Percentiles rank a stretch among this genome's conserved stretches.
Conservation (phyloP, 2,113 vertebrate species). For the Muntiacus muntjak region DNA sequence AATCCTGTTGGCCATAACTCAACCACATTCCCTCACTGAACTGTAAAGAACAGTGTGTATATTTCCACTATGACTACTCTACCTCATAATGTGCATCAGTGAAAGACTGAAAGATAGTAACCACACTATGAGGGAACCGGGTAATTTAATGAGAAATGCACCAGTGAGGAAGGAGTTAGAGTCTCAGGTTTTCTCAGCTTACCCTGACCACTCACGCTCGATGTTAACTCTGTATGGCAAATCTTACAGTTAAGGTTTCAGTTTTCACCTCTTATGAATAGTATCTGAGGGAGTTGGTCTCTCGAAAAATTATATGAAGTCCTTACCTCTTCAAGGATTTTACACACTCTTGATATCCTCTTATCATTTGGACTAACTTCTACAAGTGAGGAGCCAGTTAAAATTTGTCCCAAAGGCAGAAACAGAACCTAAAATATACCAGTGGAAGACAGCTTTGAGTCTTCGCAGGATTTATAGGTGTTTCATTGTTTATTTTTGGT, state of each 20-base stretch:
- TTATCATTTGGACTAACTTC: neutral
- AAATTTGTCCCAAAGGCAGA: neutral
- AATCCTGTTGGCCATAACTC: neutral
- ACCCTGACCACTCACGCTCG: neutral
- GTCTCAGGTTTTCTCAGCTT: neutral
- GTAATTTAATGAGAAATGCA: neutral
- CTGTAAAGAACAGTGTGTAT: neutral
- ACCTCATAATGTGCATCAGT: too few relatives aligned
- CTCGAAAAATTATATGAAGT: neutral
- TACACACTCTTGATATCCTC: neutral
- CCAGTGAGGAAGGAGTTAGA: neutral
- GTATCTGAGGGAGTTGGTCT: neutral
- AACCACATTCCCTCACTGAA: neutral
- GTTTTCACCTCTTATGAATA: neutral
- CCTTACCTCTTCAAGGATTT: neutral
- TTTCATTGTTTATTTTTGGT: neutral
- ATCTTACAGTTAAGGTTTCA: neutral
- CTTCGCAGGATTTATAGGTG: neutral
- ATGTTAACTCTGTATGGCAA: neutral
- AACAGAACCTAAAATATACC: neutral
- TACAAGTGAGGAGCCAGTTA: neutral
- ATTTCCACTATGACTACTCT: neutral
- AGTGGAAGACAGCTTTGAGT: neutral
- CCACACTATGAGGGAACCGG: neutral
- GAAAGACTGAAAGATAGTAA: neutral